Evolutionary conservation across 1,140 invertebrate genomes (phyloP), one percentile per base, ranked within the genome.

Genomic region (Pseudomyrmex cubaensis): DNA sequence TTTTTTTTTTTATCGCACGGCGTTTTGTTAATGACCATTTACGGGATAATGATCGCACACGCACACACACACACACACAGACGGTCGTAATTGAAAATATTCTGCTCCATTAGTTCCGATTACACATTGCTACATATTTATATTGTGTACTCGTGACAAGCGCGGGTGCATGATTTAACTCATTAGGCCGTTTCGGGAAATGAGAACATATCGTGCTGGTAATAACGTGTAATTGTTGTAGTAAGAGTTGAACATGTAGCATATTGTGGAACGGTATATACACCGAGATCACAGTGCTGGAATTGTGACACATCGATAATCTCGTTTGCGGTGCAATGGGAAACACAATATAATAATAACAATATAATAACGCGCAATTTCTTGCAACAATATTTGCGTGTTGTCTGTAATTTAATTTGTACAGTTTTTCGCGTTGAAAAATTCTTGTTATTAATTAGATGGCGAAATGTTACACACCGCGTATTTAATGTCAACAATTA

Each of bases 111-210:
- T 25, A 44, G 4, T 35, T 46, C 2, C 15, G 50, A 69, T 54
- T 52, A 52, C 22, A 46, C 22, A 46, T 22, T 22, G 4, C 8
- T 54, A 52, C 5, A 20, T 22, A 17, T 54, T 25, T 22, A 35
- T 22, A 35, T 70, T 70, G 35, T 20, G 52, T 12, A 52, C 7
- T 35, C 15, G 9, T 9, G 67, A 69, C 50, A 15, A 4, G 20
- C 9, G 15, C 9, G 15, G 66, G 22, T 56, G 9, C 15, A 70
- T 70, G 22, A 70, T 70, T 70, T n/a, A 54, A 46, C 8, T 69
- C 66, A 25, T 54, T 70, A 46, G 62, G 35, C 2, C 35, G 35
- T 64, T 64, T 25, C 8, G 50, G 22, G 15, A 54, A 54, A 70
- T 35, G 50, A 25, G 15, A 15, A 35, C 10, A 70, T 12, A 52